phyloP scores from a whole-genome alignment of 2,113 vertebrate genomes.

The Thomomys bottae region DNA sequence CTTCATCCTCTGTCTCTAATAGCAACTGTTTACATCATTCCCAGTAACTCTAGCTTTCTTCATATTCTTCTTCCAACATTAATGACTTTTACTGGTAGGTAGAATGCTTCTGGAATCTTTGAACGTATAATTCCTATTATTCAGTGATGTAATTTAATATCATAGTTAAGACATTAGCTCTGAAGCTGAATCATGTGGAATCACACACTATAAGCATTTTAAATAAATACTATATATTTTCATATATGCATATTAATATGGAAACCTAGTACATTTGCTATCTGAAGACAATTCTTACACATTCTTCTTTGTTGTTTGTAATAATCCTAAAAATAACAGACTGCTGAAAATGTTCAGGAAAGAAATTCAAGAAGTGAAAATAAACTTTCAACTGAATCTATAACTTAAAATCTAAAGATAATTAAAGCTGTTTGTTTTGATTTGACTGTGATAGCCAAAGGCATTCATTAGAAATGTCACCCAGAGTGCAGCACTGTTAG shows the following conservation, averaged over 20 bases:
- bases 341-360: neutral
- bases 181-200: neutral
- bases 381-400: too few species aligned
- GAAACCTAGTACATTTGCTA: neutral
- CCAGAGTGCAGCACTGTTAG: neutral
- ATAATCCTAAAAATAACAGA: neutral
- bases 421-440: neutral
- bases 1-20: neutral
- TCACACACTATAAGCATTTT: neutral
- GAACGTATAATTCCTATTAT: neutral
- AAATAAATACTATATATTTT: too few species aligned
- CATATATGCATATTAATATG: neutral
- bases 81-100: neutral
- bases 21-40: neutral
- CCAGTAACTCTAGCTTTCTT: neutral
- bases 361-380: slow-evolving; percentile 8
- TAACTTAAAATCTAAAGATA: slow-evolving; percentile 11
- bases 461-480: too few species aligned
- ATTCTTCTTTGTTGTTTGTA: neutral
- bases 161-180: neutral
- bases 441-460: neutral
- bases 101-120: neutral
- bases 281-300: neutral
- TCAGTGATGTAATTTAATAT: neutral
- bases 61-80: neutral